Percentiles rank a stretch among this genome's conserved stretches.
phyloP scores from a whole-genome alignment of 2,797 vertebrate genomes.

The Rousettus madagascariensis region DNA sequence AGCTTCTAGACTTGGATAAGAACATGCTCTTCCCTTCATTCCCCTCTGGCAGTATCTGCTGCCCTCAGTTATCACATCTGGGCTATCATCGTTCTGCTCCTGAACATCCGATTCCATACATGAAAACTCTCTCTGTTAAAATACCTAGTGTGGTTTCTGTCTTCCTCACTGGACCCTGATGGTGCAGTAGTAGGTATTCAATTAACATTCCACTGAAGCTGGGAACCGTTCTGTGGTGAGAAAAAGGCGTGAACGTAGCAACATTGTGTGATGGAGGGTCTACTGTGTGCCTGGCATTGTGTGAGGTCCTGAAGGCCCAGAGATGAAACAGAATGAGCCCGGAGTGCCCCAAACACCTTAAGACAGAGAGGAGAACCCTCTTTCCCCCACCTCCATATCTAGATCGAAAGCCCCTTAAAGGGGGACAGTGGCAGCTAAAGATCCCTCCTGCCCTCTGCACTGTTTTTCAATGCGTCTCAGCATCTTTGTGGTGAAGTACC shows the following conservation, averaged over 20 bases:
- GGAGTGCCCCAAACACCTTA: not conserved
- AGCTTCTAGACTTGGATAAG: not conserved
- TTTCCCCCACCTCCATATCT: not conserved
- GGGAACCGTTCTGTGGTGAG: not conserved
- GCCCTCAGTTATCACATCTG: not conserved
- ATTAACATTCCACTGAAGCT: not conserved
- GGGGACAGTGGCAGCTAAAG: not conserved
- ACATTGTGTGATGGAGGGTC: not conserved
- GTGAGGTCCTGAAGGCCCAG: not conserved
- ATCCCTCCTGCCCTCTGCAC: not conserved
- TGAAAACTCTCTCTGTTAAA: slow-evolving; percentile 26
- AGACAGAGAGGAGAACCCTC: not conserved
- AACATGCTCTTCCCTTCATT: not conserved
- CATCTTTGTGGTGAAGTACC: not conserved
- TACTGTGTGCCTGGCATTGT: not conserved
- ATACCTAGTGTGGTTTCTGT: not conserved
- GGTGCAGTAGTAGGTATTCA: not conserved
- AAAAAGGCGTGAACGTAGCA: not conserved
- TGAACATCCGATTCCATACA: not conserved
- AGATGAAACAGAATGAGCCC: not conserved
- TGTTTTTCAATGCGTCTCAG: not conserved
- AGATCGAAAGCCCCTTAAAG: not conserved
- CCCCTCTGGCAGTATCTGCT: not conserved
- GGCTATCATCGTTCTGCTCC: not conserved
- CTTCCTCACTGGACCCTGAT: not conserved